These are phyloP conservation scores for Decapterus maruadsi DNA, from an alignment of 2,797 vertebrate species.

Conservation along the genomic window DNA sequence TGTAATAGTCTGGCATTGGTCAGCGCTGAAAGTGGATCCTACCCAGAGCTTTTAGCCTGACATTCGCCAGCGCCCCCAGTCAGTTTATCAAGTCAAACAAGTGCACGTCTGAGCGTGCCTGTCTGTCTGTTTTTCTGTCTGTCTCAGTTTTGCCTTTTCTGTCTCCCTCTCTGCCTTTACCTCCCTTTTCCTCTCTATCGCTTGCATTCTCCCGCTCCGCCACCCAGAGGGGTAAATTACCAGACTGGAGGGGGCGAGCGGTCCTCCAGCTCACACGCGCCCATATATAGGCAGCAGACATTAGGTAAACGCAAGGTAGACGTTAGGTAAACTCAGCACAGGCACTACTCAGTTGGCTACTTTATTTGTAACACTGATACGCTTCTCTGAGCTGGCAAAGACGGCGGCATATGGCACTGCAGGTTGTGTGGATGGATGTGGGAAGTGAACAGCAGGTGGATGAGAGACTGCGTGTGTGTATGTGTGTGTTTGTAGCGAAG, in stretches of 20 bases:
- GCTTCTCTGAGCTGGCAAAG: slow-evolving; percentile 74
- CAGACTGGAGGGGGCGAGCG: slow-evolving; percentile 50
- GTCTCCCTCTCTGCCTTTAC: slow-evolving; percentile 20
- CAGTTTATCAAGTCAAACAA: slow-evolving; percentile 61
- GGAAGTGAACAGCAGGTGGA: slow-evolving; percentile 66
- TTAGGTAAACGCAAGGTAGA: slow-evolving; percentile 88
- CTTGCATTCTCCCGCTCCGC: slow-evolving; percentile 24
- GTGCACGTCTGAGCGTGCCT: slow-evolving; percentile 15
- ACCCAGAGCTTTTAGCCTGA: slow-evolving; percentile 57
- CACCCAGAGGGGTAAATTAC: slow-evolving; percentile 62
- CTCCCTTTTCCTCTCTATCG: slow-evolving; percentile 32
- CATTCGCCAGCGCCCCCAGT: slow-evolving; percentile 58
- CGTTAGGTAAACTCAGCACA: slow-evolving; percentile 85
- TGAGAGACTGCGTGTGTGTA: slow-evolving; percentile 38
- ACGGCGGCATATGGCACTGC: slow-evolving; percentile 22
- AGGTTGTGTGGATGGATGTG: slow-evolving; percentile 58
- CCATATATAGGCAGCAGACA: slow-evolving; percentile 88
- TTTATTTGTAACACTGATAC: slow-evolving; percentile 80
- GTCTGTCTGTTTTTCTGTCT: slow-evolving; percentile 53
- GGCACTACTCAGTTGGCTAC: slow-evolving; percentile 75
- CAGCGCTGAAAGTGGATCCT: slow-evolving; percentile 41
- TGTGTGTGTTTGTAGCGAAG: slow-evolving; percentile 19
- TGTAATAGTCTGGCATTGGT: slow-evolving; percentile 49
- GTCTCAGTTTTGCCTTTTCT: slow-evolving; percentile 46
- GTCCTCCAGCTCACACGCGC: slow-evolving; percentile 47